Evolutionary conservation across 2,888 invertebrate genomes (phyloP).

Genomic region (Rhorus exstirpatorius): DNA sequence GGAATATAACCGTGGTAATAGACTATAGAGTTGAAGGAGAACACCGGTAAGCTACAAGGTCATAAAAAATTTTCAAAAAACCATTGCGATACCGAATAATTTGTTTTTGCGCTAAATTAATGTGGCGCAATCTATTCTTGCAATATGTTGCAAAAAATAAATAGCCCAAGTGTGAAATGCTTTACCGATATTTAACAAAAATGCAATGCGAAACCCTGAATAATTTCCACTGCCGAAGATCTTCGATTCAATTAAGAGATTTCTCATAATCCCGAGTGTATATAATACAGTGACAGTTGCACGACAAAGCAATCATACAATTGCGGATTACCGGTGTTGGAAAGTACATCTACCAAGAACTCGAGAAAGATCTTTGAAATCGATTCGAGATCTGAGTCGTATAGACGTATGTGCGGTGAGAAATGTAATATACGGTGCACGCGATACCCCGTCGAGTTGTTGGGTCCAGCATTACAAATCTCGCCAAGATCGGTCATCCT

Average conservation of each 20-base stretch:
- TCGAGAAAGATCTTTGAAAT: conserved; percentile 39
- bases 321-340: conserved; percentile 9
- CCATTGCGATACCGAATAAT: no score
- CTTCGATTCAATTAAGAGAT: conserved; percentile 26
- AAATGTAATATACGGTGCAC: conserved; percentile 25
- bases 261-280: conserved; percentile 14
- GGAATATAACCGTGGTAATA: no score
- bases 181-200: no score
- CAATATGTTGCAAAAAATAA: no score
- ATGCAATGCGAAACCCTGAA: no score
- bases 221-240: neutral
- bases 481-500: conserved; percentile 46
- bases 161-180: no score
- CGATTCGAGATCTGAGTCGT: conserved; percentile 9
- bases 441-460: conserved; percentile 45
- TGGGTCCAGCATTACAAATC: conserved; percentile 53
- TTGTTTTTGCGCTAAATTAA: no score
- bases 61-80: no score
- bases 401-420: conserved; percentile 11
- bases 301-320: conserved; percentile 8
- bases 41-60: no score
- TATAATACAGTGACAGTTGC: neutral
- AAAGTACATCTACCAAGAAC: conserved; percentile 18
- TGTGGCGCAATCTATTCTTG: no score
- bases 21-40: no score